Conservation (phyloP, 1,140 invertebrate genomes). For the Neodiprion pinetum region DNA sequence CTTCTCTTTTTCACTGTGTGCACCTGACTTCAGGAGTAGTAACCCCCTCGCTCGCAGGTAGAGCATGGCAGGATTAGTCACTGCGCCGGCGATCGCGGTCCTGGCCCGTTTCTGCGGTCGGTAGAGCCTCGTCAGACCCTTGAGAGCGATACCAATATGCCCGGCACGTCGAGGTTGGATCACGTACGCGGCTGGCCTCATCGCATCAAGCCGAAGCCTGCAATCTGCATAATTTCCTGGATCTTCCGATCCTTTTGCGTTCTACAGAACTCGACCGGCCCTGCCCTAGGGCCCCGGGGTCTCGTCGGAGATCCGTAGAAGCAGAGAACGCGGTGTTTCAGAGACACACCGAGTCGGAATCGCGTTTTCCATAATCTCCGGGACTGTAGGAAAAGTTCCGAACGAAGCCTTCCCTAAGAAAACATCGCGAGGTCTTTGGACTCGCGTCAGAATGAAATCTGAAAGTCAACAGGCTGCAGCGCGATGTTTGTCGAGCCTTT, state of each 20-base stretch:
- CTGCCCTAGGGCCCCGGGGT: slow-evolving; percentile 36
- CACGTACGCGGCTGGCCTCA: slow-evolving; percentile 48
- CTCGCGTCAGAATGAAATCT: background rate
- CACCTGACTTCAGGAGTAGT: too few species aligned
- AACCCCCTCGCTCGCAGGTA: too few species aligned
- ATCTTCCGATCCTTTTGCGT: slow-evolving; percentile 41
- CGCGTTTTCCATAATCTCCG: slow-evolving; percentile 32
- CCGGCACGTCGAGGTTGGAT: slow-evolving; percentile 40
- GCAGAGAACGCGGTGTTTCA: too few species aligned
- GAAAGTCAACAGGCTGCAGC: slow-evolving; percentile 9
- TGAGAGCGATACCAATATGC: slow-evolving; percentile 32
- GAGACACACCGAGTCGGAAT: slow-evolving; percentile 29
- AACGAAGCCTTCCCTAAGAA: too few species aligned
- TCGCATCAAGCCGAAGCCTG: slow-evolving; percentile 54
- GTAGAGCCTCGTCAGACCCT: background rate
- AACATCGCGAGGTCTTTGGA: too few species aligned
- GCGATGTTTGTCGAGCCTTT: slow-evolving; percentile 23
- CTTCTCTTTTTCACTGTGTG: too few species aligned
- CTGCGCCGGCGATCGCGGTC: too few species aligned
- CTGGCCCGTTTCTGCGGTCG: too few species aligned
- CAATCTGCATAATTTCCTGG: slow-evolving; percentile 60
- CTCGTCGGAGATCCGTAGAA: background rate
- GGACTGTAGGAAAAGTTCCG: background rate
- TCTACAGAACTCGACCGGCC: slow-evolving; percentile 29
- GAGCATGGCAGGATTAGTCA: too few species aligned